These are phyloP conservation scores for Ctenicera cuprea DNA, from an alignment of 2,888 invertebrate species.

Conservation along the genomic window DNA sequence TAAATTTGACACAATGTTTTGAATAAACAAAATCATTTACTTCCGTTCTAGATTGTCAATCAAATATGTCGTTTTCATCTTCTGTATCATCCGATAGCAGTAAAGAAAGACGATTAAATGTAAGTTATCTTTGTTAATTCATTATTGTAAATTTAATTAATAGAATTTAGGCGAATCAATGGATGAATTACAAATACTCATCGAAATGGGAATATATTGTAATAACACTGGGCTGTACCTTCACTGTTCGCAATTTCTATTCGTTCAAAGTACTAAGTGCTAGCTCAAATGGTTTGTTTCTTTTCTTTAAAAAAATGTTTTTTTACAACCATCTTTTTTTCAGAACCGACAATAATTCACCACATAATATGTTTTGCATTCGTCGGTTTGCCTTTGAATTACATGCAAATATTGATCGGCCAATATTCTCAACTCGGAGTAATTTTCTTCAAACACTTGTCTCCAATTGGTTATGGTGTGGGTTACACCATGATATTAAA, in stretches of 20 bases:
- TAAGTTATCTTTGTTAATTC: neutral
- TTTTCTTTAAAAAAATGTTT: too few species aligned
- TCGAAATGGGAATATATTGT: slow-evolving; percentile 30
- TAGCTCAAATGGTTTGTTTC: neutral
- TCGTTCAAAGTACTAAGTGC: neutral
- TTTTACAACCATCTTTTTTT: slow-evolving; percentile 12
- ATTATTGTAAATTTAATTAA: neutral
- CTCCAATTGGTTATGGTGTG: slow-evolving; percentile 55
- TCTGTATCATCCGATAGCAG: neutral
- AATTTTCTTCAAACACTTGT: slow-evolving; percentile 51
- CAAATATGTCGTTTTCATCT: neutral
- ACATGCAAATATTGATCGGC: slow-evolving; percentile 56
- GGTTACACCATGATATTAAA: slow-evolving; percentile 49
- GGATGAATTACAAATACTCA: slow-evolving; percentile 13
- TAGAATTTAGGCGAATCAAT: slow-evolving; percentile 6
- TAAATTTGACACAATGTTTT: neutral
- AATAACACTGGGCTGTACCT: slow-evolving; percentile 20
- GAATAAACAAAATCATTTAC: neutral
- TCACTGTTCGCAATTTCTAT: slow-evolving; percentile 4
- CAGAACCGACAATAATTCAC: slow-evolving; percentile 54
- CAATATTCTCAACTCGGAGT: slow-evolving; percentile 56
- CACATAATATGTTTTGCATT: slow-evolving; percentile 48
- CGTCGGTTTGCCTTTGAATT: slow-evolving; percentile 57
- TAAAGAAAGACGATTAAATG: neutral
- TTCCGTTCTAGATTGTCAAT: slow-evolving; percentile 4